Evolutionary conservation across 2,113 vertebrate genomes (phyloP).

Genomic region (Gallinago media): DNA sequence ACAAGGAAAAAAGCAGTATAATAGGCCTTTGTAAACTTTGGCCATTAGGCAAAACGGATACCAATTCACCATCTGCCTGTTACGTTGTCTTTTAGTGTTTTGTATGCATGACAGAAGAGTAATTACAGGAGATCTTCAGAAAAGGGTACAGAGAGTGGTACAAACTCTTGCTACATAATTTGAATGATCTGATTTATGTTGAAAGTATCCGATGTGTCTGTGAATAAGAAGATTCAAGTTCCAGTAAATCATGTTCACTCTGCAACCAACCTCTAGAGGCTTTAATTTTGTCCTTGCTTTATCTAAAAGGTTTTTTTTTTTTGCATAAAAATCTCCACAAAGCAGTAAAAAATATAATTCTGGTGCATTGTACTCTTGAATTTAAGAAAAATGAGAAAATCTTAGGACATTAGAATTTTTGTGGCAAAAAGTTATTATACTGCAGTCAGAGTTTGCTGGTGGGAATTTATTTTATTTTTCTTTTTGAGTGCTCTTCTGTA

Average conservation of each 20-base stretch:
- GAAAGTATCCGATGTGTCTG: background rate
- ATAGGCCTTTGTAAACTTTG: background rate
- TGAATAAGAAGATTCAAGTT: background rate
- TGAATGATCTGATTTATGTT: background rate
- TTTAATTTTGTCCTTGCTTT: background rate
- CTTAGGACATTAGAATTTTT: background rate
- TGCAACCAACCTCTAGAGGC: background rate
- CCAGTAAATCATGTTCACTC: background rate
- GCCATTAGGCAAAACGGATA: background rate
- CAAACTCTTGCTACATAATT: background rate
- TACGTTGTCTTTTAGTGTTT: background rate
- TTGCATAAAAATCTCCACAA: background rate
- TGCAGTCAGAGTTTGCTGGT: background rate
- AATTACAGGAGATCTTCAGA: background rate
- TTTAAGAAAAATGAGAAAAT: background rate
- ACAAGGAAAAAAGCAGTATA: background rate
- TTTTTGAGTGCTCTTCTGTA: background rate
- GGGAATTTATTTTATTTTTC: background rate
- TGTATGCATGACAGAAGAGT: background rate
- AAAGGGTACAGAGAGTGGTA: background rate
- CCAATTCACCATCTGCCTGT: background rate
- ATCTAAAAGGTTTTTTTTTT: background rate
- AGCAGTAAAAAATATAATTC: background rate
- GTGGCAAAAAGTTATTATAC: background rate
- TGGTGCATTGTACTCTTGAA: background rate